Evolutionary conservation across 2,797 vertebrate genomes (phyloP), one percentile per base, ranked within the genome.

Genomic region (Allobates femoralis): DNA sequence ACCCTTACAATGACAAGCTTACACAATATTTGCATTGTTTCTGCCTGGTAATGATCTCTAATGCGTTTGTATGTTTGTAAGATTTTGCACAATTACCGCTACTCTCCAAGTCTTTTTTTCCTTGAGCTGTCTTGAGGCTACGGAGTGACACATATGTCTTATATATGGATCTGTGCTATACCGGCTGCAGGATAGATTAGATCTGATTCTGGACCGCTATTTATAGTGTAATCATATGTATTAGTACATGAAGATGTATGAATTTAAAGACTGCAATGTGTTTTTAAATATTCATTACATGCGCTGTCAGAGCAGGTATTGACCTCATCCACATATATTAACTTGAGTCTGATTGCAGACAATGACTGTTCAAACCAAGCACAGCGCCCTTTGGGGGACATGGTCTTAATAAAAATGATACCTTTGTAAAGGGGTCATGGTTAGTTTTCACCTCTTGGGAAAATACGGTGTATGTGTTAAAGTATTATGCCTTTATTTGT

Each of bases 1-100:
- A 60, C 37, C 32, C 74, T 32, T 21, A 46, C 32, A 75, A 81
- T 82, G 73, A 86, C 73, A 86, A 62, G 73, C 79, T 82, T 82
- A 66, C 60, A 82, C 58, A 75, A 73, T 75, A 77, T 76, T 76
- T 56, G 71, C 16, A 77, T 82, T 76, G 71, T 76, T 74, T 75
- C 79, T 41, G n/a, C 26, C 32, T 76, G 32, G 69, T 76, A 86
- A 81, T 86, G 32, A 81, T 81, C 34, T 51, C 21, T 62, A 86
- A 86, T 58, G 34, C 34, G 32, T 79, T 85, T 76, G n/a, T 76
- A 62, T 26, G 30, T 83, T 26, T 83, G 51, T 21, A 46, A 26
- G 53, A 71, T 56, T 82, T 58, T 74, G 73, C 14, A 69, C 51
- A 58, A 73, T 73, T 41, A 56, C 32, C 58, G 66, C 55, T 11